Evolutionary conservation across 2,113 vertebrate species (phyloP).

Genomic region (Vulpes vulpes): DNA sequence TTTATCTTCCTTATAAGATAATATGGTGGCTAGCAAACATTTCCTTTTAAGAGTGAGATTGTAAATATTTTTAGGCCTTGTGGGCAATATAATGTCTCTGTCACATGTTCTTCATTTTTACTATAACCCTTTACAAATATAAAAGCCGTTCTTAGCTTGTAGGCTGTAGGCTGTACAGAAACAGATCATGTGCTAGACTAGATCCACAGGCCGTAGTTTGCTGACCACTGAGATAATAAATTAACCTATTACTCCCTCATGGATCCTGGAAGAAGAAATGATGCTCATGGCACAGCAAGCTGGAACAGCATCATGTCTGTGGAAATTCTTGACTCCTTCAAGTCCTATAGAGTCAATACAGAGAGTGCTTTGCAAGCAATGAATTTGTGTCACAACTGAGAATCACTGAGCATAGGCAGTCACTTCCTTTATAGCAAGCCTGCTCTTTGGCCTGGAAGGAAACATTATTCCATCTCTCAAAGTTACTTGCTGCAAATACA

Average conservation of each 20-base stretch:
- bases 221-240: conserved; percentile 4
- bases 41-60: not conserved
- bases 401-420: not conserved
- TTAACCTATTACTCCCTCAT: not conserved
- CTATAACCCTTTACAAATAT: not conserved
- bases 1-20: not conserved
- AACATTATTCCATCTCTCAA: not conserved
- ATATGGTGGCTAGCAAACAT: not conserved
- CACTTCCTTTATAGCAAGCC: not conserved
- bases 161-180: not conserved
- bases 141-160: not conserved
- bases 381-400: not conserved
- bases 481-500: not conserved
- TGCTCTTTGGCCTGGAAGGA: not conserved
- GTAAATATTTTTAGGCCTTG: not conserved
- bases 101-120: not conserved
- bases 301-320: not conserved
- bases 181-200: not conserved
- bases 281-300: not conserved
- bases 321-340: not conserved
- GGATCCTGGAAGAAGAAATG: not conserved
- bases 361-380: not conserved
- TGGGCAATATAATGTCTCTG: not conserved
- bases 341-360: not conserved
- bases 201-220: not conserved